These are phyloP conservation scores for Anseranas semipalmata DNA, from an alignment of 2,113 vertebrate genomes.

Conservation along the genomic window DNA sequence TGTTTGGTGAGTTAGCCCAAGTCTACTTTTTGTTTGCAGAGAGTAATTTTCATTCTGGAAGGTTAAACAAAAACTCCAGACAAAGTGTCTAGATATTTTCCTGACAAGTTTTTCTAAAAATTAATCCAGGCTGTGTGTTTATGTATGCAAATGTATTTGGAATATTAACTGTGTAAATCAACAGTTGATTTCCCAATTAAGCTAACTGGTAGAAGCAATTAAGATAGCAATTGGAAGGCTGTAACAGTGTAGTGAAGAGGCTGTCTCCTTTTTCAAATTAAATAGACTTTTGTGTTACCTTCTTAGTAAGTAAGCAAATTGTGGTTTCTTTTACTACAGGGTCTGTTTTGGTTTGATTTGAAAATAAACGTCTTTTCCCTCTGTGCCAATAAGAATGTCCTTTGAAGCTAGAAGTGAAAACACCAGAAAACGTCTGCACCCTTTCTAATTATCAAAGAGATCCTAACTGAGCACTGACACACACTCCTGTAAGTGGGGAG, in stretches of 20 bases:
- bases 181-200: background rate
- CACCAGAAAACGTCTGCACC: background rate
- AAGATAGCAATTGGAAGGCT: background rate
- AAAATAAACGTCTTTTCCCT: background rate
- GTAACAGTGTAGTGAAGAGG: background rate
- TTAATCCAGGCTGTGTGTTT: background rate
- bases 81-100: background rate
- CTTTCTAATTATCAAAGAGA: background rate
- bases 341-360: background rate
- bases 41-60: background rate
- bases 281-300: background rate
- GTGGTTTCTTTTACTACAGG: background rate
- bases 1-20: background rate
- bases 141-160: background rate
- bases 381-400: background rate
- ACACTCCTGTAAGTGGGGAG: background rate
- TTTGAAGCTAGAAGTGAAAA: constrained; percentile 3
- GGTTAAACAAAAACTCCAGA: background rate
- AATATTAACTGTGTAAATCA: background rate
- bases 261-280: background rate
- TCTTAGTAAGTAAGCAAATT: background rate
- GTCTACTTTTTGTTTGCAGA: background rate
- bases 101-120: background rate
- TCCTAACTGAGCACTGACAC: background rate
- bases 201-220: background rate